Conservation (phyloP, 2,888 invertebrate genomes). For the Mythimna lalbum region DNA sequence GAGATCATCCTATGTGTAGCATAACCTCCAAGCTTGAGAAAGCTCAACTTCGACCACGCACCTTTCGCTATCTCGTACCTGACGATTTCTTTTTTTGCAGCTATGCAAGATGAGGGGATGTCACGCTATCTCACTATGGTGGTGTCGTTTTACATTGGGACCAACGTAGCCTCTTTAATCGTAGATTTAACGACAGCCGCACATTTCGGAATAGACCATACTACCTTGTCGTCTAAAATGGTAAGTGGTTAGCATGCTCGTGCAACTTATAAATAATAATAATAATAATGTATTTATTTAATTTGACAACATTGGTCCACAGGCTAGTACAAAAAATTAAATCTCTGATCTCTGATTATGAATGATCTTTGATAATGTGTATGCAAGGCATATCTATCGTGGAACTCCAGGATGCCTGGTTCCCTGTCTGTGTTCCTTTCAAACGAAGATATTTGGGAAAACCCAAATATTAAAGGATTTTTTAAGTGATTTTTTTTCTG, state of each 20-base stretch:
- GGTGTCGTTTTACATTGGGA: slow-evolving; percentile 69
- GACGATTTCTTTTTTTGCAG: slow-evolving; percentile 56
- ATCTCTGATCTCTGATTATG: too few relatives aligned
- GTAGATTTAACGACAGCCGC: slow-evolving; percentile 76
- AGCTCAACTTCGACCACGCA: too few relatives aligned
- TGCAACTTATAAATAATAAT: too few relatives aligned
- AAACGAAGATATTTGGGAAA: background rate
- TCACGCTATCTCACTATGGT: slow-evolving; percentile 63
- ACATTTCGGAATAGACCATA: slow-evolving; percentile 78
- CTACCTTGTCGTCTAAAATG: slow-evolving; percentile 64
- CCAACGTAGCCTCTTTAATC: slow-evolving; percentile 68
- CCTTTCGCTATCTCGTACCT: background rate
- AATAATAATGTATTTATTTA: too few relatives aligned
- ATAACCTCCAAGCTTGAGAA: too few relatives aligned
- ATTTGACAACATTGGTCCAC: too few relatives aligned
- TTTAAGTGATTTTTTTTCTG: too few relatives aligned
- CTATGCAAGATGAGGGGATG: slow-evolving; percentile 59
- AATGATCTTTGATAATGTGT: too few relatives aligned
- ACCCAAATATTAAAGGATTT: too few relatives aligned
- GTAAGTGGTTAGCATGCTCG: slow-evolving; percentile 63
- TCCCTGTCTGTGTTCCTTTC: background rate
- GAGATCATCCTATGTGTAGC: too few relatives aligned
- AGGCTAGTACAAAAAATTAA: too few relatives aligned
- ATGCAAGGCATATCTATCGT: too few relatives aligned
- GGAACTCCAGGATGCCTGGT: background rate